A percentile compares a stretch with the other conserved stretches of the same genome.
Evolutionary conservation across 2,797 vertebrate genomes (phyloP).

Genomic region (Glyptemys insculpta): DNA sequence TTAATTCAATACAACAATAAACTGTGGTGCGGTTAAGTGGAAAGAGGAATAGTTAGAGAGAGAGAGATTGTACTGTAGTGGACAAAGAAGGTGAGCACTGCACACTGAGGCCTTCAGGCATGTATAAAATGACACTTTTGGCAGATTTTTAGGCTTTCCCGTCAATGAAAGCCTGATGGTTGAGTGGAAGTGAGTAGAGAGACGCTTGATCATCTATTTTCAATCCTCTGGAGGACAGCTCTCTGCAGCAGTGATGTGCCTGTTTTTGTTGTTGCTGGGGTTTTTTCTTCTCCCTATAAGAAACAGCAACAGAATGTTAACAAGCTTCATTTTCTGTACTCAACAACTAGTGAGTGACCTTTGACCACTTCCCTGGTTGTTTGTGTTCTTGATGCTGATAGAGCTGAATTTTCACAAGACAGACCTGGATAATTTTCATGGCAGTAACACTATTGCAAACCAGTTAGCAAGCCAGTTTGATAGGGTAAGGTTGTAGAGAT

Average conservation of each 20-base stretch:
- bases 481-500: conserved; percentile 52
- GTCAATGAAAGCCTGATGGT: conserved; percentile 43
- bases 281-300: conserved; percentile 7
- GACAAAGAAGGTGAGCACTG: conserved; percentile 36
- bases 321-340: conserved; percentile 71
- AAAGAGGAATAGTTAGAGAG: fast-evolving
- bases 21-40: not conserved
- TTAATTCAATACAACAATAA: not conserved
- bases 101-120: conserved; percentile 39
- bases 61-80: not conserved
- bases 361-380: conserved; percentile 53
- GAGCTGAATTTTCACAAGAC: conserved; percentile 61
- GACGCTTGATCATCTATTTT: conserved; percentile 57
- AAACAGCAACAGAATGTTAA: conserved; percentile 72
- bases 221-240: conserved; percentile 52
- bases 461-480: conserved; percentile 72
- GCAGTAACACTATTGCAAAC: conserved; percentile 57
- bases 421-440: conserved; percentile 61
- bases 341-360: conserved; percentile 50
- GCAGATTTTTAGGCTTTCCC: conserved; percentile 12
- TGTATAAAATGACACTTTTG: conserved; percentile 64
- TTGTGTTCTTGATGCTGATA: conserved; percentile 69
- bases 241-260: not conserved
- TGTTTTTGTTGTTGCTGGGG: not conserved
- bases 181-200: conserved; percentile 52